Percentiles rank a stretch among this genome's conserved stretches.
phyloP scores from a whole-genome alignment of 2,888 invertebrate species.

The Chrysolina haemoptera region DNA sequence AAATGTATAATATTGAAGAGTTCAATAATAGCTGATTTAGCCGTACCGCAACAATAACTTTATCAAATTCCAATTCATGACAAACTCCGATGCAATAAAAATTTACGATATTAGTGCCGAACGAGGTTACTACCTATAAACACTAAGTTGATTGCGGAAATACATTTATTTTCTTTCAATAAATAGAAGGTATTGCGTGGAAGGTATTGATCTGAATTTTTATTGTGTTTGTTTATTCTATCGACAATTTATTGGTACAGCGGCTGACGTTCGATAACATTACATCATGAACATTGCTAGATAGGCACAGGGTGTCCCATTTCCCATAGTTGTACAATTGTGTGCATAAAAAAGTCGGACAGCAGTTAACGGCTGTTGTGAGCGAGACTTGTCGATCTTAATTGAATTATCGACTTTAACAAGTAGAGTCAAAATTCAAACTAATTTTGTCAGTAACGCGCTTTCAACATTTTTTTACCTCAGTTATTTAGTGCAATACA shows the following conservation, averaged over 20 bases:
- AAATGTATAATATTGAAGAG: too few relatives aligned
- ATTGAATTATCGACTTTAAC: too few relatives aligned
- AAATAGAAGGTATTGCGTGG: constrained; percentile 39
- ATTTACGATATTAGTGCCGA: constrained; percentile 16
- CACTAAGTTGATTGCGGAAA: constrained; percentile 26
- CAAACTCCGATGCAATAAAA: constrained; percentile 9
- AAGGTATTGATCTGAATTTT: constrained; percentile 35
- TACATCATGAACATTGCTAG: constrained; percentile 36
- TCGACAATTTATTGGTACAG: constrained; percentile 40
- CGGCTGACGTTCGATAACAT: constrained; percentile 37
- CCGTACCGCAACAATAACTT: not conserved
- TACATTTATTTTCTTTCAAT: constrained; percentile 31
- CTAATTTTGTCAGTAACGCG: too few relatives aligned
- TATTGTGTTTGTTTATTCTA: constrained; percentile 43
- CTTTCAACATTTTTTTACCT: too few relatives aligned
- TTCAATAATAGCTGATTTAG: too few relatives aligned
- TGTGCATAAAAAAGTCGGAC: too few relatives aligned
- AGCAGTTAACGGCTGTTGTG: too few relatives aligned
- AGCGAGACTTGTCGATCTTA: too few relatives aligned
- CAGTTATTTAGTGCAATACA: too few relatives aligned
- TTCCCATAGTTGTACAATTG: not conserved
- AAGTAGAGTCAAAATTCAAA: too few relatives aligned
- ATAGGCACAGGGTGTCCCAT: constrained; percentile 20
- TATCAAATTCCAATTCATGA: constrained; percentile 9
- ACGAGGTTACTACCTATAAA: constrained; percentile 23